Evolutionary conservation across 2,113 vertebrate genomes (phyloP).

Genomic region (Oceanodroma tethys): DNA sequence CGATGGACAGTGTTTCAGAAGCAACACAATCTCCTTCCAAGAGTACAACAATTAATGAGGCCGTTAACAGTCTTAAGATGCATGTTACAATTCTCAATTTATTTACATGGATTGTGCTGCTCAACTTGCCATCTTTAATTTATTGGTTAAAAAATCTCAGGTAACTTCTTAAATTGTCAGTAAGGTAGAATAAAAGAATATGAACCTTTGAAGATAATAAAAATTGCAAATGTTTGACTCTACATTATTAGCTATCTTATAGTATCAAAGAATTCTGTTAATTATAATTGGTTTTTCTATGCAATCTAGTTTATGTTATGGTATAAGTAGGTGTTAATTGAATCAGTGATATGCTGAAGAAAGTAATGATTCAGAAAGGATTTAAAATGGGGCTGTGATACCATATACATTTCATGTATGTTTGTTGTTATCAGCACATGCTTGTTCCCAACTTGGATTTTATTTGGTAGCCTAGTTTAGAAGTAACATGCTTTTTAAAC

Average conservation of each 20-base stretch:
- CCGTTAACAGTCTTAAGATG: constrained; percentile 82
- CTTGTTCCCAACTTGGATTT: neutral
- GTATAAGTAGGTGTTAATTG: neutral
- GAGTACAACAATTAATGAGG: constrained; percentile 62
- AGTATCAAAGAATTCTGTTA: neutral
- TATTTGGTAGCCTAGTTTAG: neutral
- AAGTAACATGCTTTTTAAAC: neutral
- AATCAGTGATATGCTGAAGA: neutral
- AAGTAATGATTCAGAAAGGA: neutral
- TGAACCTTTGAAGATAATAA: neutral
- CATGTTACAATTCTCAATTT: constrained; percentile 82
- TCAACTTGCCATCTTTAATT: constrained; percentile 85
- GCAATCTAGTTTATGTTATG: neutral
- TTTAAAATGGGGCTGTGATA: neutral
- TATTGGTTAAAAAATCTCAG: constrained; percentile 93
- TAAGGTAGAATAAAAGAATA: neutral
- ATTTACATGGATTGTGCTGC: constrained; percentile 80
- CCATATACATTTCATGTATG: neutral
- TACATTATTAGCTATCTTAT: neutral
- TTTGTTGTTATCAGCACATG: neutral
- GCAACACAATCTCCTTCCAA: neutral
- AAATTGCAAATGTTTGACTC: neutral
- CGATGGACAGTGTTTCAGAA: neutral
- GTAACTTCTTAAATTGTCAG: constrained; percentile 63
- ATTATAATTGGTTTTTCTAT: neutral